These are phyloP conservation scores for Lagorchestes hirsutus DNA, from an alignment of 2,797 vertebrate species.

Conservation along the genomic window DNA sequence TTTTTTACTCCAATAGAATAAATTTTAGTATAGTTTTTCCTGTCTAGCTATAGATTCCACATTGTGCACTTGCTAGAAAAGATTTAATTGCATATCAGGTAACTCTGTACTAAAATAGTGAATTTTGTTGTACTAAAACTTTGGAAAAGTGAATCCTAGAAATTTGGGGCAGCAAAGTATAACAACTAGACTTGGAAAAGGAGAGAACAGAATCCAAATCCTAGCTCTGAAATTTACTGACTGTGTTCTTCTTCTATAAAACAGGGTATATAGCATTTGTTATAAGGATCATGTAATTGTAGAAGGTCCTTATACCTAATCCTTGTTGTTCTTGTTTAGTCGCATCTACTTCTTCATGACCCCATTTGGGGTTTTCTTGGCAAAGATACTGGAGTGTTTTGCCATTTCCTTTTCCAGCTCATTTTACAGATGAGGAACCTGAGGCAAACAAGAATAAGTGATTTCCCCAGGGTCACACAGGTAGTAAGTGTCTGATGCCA, in stretches of 20 bases:
- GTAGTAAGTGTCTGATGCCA: neutral
- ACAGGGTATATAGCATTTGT: too few species aligned
- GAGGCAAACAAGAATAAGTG: neutral
- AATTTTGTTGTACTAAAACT: neutral
- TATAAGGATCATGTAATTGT: neutral
- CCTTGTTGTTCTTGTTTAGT: neutral
- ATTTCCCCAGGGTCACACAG: neutral
- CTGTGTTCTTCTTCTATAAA: neutral
- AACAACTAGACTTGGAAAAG: neutral
- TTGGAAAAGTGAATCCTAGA: neutral
- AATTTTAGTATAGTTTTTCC: slow-evolving; percentile 32
- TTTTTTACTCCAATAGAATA: slow-evolving; percentile 3
- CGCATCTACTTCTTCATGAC: neutral
- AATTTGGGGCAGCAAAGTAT: neutral
- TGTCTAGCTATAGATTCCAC: neutral
- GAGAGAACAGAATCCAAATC: neutral
- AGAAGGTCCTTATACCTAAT: neutral
- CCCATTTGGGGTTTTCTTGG: neutral
- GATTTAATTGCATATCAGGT: neutral
- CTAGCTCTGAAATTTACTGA: neutral
- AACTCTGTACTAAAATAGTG: slow-evolving; percentile 5
- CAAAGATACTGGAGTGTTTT: neutral
- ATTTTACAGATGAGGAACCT: neutral
- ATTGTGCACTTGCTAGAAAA: neutral
- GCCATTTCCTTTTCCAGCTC: neutral